Conservation (phyloP, 2,113 vertebrate genomes). For the Ahaetulla prasina region DNA sequence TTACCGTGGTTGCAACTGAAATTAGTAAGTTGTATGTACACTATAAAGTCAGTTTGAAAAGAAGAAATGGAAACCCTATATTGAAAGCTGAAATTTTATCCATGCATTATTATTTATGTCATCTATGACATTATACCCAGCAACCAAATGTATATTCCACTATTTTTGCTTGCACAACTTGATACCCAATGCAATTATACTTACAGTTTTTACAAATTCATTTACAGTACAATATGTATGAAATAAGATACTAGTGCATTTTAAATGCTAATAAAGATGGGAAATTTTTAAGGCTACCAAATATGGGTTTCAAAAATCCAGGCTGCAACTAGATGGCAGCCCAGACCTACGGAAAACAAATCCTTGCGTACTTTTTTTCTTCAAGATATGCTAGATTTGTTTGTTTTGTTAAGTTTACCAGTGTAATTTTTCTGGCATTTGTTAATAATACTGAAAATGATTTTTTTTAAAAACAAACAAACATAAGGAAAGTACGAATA, state of each 20-base stretch:
- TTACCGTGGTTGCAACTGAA: constrained; percentile 90
- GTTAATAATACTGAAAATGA: neutral
- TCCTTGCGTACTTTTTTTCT: neutral
- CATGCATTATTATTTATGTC: neutral
- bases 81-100: neutral
- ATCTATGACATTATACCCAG: neutral
- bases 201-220: neutral
- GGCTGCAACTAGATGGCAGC: neutral
- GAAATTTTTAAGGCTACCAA: neutral
- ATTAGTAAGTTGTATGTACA: constrained; percentile 76
- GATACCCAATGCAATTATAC: neutral
- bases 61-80: neutral
- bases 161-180: neutral
- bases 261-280: neutral
- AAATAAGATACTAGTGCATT: neutral
- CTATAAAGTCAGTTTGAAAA: neutral
- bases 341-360: neutral
- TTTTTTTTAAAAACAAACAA: neutral
- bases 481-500: neutral
- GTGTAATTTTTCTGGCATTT: neutral
- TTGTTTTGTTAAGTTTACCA: neutral
- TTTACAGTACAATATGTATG: neutral
- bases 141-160: neutral
- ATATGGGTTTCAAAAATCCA: neutral
- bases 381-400: neutral